phyloP scores from a whole-genome alignment of 1,140 invertebrate genomes.

The Zaprionus davidi region DNA sequence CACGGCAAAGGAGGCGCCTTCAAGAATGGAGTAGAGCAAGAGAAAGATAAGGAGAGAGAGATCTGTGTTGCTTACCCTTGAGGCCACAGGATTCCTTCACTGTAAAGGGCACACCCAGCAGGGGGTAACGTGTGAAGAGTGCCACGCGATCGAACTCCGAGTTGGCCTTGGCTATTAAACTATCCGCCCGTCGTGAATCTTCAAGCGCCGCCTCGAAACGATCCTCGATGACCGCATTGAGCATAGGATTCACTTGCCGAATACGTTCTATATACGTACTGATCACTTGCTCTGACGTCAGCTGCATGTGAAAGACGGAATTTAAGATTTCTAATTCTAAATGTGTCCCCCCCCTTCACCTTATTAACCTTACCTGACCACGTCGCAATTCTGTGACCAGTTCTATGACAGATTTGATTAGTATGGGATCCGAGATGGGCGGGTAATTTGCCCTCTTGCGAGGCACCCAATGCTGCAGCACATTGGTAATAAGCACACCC shows the following conservation, averaged over 20 bases:
- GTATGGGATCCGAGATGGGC: conserved; percentile 54
- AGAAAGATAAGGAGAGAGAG: neutral
- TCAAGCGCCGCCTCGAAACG: conserved; percentile 88
- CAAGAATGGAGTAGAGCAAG: neutral
- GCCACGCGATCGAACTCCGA: conserved; percentile 85
- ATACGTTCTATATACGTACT: conserved; percentile 88
- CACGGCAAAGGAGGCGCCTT: conserved; percentile 86
- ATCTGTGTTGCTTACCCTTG: conserved; percentile 84
- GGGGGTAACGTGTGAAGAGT: conserved; percentile 86
- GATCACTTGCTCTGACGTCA: conserved; percentile 87
- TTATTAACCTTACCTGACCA: conserved; percentile 51
- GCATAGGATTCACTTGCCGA: conserved; percentile 88
- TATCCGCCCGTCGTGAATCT: conserved; percentile 88
- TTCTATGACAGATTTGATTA: conserved; percentile 63
- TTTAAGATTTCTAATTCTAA: neutral
- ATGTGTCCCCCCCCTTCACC: neutral
- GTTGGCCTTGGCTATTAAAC: conserved; percentile 59
- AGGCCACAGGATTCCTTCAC: conserved; percentile 90
- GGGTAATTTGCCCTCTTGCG: conserved; percentile 50
- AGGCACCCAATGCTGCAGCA: conserved; percentile 37
- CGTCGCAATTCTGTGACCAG: conserved; percentile 59
- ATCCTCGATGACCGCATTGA: conserved; percentile 91
- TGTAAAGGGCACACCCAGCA: conserved; percentile 92
- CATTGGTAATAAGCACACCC: conserved; percentile 44
- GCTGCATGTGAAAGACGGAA: conserved; percentile 72